phyloP scores from a whole-genome alignment of 2,113 vertebrate species.

The Gasterosteus nipponicus region DNA sequence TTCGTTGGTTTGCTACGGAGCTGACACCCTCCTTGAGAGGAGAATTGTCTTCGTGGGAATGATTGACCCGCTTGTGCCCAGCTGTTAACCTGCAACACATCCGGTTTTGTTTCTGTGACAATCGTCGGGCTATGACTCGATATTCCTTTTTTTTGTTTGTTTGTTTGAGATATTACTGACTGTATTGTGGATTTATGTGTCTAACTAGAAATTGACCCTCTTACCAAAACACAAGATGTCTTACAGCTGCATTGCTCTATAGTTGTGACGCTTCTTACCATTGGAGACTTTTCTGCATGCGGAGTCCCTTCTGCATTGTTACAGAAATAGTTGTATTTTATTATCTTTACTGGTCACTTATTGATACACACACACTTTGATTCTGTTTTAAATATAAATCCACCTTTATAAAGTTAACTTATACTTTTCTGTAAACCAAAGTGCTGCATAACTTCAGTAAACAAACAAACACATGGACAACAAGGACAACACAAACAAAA shows the following conservation, averaged over 20 bases:
- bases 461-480: constrained; percentile 3
- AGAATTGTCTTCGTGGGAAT: constrained; percentile 34
- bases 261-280: constrained; percentile 14
- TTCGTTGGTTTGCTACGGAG: constrained; percentile 46
- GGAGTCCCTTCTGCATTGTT: background rate
- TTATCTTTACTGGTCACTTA: background rate
- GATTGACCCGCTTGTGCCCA: constrained; percentile 33
- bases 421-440: background rate
- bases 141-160: background rate
- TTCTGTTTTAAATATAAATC: background rate
- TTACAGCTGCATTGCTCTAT: constrained; percentile 14
- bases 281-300: constrained; percentile 1
- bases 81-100: constrained; percentile 20
- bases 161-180: background rate
- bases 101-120: background rate
- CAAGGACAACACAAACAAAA: constrained; percentile 11
- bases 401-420: too few species aligned
- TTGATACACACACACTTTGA: background rate
- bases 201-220: background rate
- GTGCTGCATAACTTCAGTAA: constrained; percentile 1
- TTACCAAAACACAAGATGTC: constrained; percentile 6
- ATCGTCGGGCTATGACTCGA: background rate
- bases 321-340: background rate
- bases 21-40: constrained; percentile 34
- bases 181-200: background rate